Base-by-base conservation (phyloP, 2,797 vertebrate species). In the Acanthurus lineatus region DNA sequence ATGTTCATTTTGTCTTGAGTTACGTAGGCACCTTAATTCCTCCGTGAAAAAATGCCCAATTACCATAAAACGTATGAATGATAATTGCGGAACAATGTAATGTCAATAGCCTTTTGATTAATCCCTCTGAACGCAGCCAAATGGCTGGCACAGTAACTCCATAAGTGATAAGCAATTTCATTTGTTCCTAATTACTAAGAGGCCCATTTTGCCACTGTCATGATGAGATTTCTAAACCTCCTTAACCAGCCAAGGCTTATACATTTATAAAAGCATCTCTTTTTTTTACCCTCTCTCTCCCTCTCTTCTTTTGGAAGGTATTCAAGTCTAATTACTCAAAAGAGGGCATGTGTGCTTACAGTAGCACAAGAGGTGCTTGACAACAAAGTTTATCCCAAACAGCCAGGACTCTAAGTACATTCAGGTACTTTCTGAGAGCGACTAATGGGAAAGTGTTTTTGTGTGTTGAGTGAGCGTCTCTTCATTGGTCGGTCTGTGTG, bases 81-180 rank as follows among this genome's bases (percentile, higher is more conserved):
- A 94, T 95, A 93, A 96, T 94, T 93, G 92, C 93, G 86, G 88
- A 93, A 92, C 89, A 93, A 94, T 95, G 92, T 91, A 94, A 94
- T 94, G 93, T 95, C 95, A 95, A 94, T 94, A 95, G 90, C 90
- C 85, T 84, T 82, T 85, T 95, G 94, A 95, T 95, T 95, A 95
- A 95, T 95, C 92, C 93, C 90, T 85, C 75, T 74, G 88, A 94
- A 93, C 83, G 49, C 83, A 83, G 91, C 91, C 93, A 93, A 95
- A 93, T 86, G 88, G 86, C 88, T 88, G 88, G 87, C 85, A 91
- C 85, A 86, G 93, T 87, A 90, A 93, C 90, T 93, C 86, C 57
- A 87, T 93, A 92, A 94, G 90, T 93, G 93, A 95, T 95, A 94
- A 95, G 94, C 91, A 89, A 93, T 95, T 94, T 93, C 80, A 93